Percentiles rank a stretch among this genome's conserved stretches.
phyloP scores from a whole-genome alignment of 2,888 invertebrate genomes.

The Oxyscelio sp. region DNA sequence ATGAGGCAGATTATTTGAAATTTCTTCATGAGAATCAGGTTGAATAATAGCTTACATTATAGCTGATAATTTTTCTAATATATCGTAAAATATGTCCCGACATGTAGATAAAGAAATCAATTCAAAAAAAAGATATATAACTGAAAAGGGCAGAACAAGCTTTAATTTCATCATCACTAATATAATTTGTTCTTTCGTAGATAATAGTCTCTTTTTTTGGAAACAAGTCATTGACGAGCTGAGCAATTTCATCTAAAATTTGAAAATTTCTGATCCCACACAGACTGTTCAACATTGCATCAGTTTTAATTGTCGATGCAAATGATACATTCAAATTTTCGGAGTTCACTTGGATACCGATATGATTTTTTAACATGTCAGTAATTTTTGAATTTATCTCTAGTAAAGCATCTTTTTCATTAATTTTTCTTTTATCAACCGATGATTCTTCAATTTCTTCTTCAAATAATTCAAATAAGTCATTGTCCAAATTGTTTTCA shows the following conservation, averaged over 20 bases:
- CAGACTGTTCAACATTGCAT: constrained; percentile 1
- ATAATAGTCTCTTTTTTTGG: neutral
- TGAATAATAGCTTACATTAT: neutral
- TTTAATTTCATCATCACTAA: neutral
- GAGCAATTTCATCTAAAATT: constrained; percentile 9
- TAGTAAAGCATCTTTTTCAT: neutral
- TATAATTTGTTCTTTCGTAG: neutral
- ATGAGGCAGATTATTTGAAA: no score
- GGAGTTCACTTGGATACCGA: constrained; percentile 20
- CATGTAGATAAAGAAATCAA: constrained; percentile 5
- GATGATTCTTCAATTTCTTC: neutral
- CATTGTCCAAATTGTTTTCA: no score
- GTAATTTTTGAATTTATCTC: no score
- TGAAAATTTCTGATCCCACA: constrained; percentile 26
- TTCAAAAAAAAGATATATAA: neutral
- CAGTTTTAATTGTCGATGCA: constrained; percentile 22
- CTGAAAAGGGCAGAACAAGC: neutral
- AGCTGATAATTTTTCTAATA: neutral
- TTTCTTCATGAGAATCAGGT: neutral
- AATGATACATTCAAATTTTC: neutral
- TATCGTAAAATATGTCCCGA: constrained; percentile 12
- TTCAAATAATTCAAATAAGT: neutral
- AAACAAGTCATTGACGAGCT: constrained; percentile 15
- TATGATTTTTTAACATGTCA: neutral
- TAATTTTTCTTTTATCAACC: constrained; percentile 4